A percentile compares a stretch with the other conserved stretches of the same genome.
These are phyloP conservation scores for Agonopterix arenella DNA, from an alignment of 2,888 invertebrate genomes.

Conservation along the genomic window DNA sequence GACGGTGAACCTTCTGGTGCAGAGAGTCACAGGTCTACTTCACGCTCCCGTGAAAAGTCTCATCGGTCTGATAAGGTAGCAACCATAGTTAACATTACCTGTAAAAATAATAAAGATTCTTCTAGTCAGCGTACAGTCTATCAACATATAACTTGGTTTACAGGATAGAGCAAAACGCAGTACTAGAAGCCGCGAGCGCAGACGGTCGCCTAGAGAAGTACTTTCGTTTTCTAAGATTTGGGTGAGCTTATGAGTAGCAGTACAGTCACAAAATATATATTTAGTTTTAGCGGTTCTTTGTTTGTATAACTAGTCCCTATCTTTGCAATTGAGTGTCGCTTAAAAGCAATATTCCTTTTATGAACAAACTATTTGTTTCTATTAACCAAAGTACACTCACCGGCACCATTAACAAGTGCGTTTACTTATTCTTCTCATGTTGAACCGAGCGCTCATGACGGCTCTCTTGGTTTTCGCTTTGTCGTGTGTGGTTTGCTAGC, in stretches of 20 bases:
- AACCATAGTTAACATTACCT: too few species aligned
- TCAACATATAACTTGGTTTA: neutral
- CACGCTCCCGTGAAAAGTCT: constrained; percentile 55
- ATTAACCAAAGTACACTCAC: neutral
- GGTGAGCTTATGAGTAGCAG: constrained; percentile 53
- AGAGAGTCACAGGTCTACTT: constrained; percentile 49
- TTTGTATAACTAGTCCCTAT: neutral
- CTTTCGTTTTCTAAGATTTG: constrained; percentile 89
- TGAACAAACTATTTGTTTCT: neutral
- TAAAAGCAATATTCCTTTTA: neutral
- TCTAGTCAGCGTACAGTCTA: too few species aligned
- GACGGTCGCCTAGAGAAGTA: constrained; percentile 79
- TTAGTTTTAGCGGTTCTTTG: neutral
- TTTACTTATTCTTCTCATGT: too few species aligned
- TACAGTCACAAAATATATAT: neutral
- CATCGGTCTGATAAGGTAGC: constrained; percentile 69
- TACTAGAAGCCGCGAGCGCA: constrained; percentile 64
- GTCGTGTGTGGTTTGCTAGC: too few species aligned
- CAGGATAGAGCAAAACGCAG: constrained; percentile 53
- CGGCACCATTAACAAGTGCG: too few species aligned
- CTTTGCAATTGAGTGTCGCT: neutral
- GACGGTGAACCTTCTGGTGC: constrained; percentile 58
- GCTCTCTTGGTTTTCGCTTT: too few species aligned
- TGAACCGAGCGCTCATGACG: too few species aligned
- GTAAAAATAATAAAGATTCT: too few species aligned